Evolutionary conservation across 2,113 vertebrate genomes (phyloP), one percentile per base, ranked within the genome.

Genomic region (Megaptera novaeangliae): DNA sequence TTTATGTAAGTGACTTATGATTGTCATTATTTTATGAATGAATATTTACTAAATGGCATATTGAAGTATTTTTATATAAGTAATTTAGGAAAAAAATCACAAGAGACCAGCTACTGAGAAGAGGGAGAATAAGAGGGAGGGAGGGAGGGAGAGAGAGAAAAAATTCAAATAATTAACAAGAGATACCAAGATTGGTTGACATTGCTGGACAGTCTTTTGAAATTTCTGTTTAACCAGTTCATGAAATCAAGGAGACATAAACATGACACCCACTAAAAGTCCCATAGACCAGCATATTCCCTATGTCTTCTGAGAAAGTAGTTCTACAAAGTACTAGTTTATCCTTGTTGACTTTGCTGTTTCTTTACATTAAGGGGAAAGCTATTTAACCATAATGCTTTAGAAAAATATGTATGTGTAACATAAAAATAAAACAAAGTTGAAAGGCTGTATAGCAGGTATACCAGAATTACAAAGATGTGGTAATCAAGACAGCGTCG

Each of bases 81-180:
- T 57, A 61, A 78, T 66, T 49, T 64, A 57, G 52, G 80, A 17
- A 75, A 20, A 75, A 59, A 41, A 52, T 92, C 46, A 46, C 6
- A 61, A 36, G 39, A 91, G 3, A 71, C 41, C 29, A 78, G 34
- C 39, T 82, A 78, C 39, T 61, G 14, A 78, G 55, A 59, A 91
- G 39, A 93, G 10, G 75, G 5, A 39, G 41, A 77, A 27, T 27
- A 80, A 52, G 13, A 64, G 1, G 13, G 34, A 14, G 0, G 14
- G 13, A 64, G 1, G 13, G 34, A 10, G 0, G 14, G 6, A 68
- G 11, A n/a, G 23, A 57, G 8, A 59, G 18, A n/a, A 2, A 29
- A 39, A 68, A 74, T 68, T 77, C 18, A 57, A 29, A 46, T 63
- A 95, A 95, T n/a, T 94, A 61, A 36, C 8, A 92, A 84, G 49